A percentile compares a stretch with the other conserved stretches of the same genome.
These are phyloP conservation scores for Lepidurus apus DNA, from an alignment of 1,140 invertebrate genomes.

Conservation along the genomic window DNA sequence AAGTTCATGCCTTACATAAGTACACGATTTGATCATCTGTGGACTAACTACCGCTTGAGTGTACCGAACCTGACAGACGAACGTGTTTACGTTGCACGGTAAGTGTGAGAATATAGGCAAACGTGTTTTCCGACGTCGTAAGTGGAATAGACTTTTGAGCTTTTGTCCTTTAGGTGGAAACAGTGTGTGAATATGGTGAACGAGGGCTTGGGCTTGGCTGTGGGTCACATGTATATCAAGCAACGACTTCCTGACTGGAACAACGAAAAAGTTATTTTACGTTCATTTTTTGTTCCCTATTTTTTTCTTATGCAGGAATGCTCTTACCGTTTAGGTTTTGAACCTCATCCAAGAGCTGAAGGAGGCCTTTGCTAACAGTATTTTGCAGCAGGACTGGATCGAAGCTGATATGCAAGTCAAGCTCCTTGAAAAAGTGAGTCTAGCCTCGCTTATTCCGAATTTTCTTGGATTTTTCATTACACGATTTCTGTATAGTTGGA, in stretches of 20 bases:
- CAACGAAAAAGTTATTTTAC: constrained; percentile 46
- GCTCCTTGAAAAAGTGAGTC: constrained; percentile 51
- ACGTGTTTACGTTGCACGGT: constrained; percentile 42
- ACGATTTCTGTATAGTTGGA: constrained; percentile 41
- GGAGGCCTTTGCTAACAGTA: constrained; percentile 50
- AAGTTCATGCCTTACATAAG: constrained; percentile 51
- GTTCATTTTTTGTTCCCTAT: not conserved
- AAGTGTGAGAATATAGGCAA: constrained; percentile 40
- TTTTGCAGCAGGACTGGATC: constrained; percentile 53
- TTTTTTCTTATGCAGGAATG: constrained; percentile 32
- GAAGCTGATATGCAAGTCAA: constrained; percentile 49
- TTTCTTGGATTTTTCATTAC: constrained; percentile 20
- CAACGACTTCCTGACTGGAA: constrained; percentile 48
- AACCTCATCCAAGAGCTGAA: constrained; percentile 53
- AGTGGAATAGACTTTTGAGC: constrained; percentile 32
- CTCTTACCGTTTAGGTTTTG: constrained; percentile 43
- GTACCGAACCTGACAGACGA: constrained; percentile 44
- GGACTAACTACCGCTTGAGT: constrained; percentile 45
- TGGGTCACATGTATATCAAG: constrained; percentile 52
- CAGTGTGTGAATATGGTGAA: constrained; percentile 53
- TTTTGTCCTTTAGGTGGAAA: constrained; percentile 48
- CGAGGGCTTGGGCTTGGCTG: constrained; percentile 53
- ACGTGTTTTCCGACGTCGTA: constrained; percentile 33
- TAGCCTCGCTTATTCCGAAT: not conserved
- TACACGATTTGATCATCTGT: constrained; percentile 48